Conservation (phyloP, 2,888 invertebrate genomes). For the Cantharis rufa region DNA sequence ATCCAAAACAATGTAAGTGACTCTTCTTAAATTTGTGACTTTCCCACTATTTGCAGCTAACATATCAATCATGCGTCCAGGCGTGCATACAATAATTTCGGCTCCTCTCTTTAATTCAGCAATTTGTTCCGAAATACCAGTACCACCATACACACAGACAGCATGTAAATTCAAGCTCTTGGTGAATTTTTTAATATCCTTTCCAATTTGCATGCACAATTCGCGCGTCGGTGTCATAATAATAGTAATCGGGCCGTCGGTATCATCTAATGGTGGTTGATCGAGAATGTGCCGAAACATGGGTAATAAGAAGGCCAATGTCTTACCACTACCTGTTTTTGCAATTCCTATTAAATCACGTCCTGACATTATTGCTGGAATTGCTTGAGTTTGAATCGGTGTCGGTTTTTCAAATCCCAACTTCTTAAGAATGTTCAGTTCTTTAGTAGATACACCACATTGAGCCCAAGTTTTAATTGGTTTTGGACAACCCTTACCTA, state of each 20-base stretch:
- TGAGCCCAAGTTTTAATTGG: conserved; percentile 97
- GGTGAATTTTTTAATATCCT: conserved; percentile 92
- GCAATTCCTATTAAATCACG: conserved; percentile 98
- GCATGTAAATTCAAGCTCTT: conserved; percentile 83
- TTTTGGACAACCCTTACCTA: conserved; percentile 88
- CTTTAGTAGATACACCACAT: conserved; percentile 95
- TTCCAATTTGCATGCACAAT: conserved; percentile 97
- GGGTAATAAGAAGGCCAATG: conserved; percentile 94
- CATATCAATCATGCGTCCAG: conserved; percentile 99
- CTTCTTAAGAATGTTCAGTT: conserved; percentile 89
- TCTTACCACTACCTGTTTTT: conserved; percentile 99
- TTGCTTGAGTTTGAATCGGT: conserved; percentile 97
- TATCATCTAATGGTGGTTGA: conserved; percentile 91
- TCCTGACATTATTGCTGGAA: conserved; percentile 95
- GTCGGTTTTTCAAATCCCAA: conserved; percentile 95
- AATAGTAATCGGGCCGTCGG: conserved; percentile 95
- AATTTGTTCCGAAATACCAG: conserved; percentile 91
- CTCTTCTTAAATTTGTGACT: conserved; percentile 95
- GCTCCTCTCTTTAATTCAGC: conserved; percentile 96
- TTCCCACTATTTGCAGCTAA: conserved; percentile 96
- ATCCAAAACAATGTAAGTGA: conserved; percentile 96
- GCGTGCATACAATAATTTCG: conserved; percentile 98
- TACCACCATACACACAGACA: conserved; percentile 98
- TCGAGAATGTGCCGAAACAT: conserved; percentile 97
- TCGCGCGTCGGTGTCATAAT: conserved; percentile 99